Percentiles rank a stretch among this genome's conserved stretches.
Evolutionary conservation across 53 echinoderm and acorn worm genomes (phyloP).

Genomic region (Mesocentrotus franciscanus): DNA sequence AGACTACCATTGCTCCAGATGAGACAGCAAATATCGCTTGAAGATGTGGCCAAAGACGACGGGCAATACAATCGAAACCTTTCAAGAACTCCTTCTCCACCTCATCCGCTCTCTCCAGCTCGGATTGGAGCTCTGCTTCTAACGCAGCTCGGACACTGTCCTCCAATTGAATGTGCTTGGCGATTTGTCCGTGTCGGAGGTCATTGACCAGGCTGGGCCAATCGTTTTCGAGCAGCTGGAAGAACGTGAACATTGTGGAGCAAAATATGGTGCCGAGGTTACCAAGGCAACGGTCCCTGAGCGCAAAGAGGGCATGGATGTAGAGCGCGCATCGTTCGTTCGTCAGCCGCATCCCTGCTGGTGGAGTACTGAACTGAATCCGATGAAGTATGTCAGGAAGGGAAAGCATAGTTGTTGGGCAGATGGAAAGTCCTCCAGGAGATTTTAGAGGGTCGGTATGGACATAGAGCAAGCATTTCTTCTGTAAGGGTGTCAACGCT

Average conservation of each 20-base stretch:
- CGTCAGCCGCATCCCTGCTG: constrained; percentile 60
- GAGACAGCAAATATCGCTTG: constrained; percentile 38
- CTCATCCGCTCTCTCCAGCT: constrained; percentile 36
- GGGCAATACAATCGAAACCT: constrained; percentile 50
- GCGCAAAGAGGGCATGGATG: constrained; percentile 53
- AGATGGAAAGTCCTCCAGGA: constrained; percentile 32
- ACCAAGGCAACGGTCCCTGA: constrained; percentile 60
- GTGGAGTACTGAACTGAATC: constrained; percentile 62
- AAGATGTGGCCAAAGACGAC: constrained; percentile 50
- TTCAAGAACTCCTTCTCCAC: constrained; percentile 53
- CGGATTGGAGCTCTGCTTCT: constrained; percentile 47
- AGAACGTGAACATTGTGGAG: constrained; percentile 56
- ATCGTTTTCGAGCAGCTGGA: constrained; percentile 39
- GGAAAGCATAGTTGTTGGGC: constrained; percentile 31
- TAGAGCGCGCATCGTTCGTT: constrained; percentile 58
- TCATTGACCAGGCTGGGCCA: constrained; percentile 59
- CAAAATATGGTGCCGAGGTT: constrained; percentile 58
- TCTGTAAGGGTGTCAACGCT: constrained; percentile 28
- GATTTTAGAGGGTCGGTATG: constrained; percentile 39
- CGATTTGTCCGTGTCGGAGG: constrained; percentile 53
- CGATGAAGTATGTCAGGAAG: constrained; percentile 58
- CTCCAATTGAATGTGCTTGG: constrained; percentile 42
- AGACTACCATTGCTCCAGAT: constrained; percentile 56
- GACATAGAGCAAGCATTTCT: constrained; percentile 55
- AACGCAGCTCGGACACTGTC: constrained; percentile 3